Percentiles rank a stretch among this genome's conserved stretches.
Conservation (phyloP, 2,797 vertebrate genomes). For the Sebastes variabilis region DNA sequence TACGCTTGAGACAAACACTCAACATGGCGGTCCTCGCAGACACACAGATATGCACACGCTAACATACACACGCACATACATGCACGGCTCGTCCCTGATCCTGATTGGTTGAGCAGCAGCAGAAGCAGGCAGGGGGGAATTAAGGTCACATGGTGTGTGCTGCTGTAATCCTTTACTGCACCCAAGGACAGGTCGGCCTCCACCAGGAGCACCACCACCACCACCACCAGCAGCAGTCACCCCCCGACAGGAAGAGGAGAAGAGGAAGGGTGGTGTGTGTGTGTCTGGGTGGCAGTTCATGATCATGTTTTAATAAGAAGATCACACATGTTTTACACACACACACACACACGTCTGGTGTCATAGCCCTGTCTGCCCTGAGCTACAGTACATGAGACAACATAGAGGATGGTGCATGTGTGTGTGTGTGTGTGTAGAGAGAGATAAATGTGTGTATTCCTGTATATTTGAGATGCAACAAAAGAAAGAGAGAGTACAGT, state of each 20-base stretch:
- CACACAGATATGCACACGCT: conserved; percentile 30
- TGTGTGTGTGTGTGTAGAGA: not conserved
- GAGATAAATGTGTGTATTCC: conserved; percentile 1
- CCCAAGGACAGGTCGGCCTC: conserved; percentile 72
- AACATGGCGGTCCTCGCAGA: conserved; percentile 23
- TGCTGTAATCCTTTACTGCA: conserved; percentile 77
- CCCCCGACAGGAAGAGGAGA: conserved; percentile 8
- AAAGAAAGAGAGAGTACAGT: conserved; percentile 55
- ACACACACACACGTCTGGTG: not conserved
- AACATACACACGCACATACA: conserved; percentile 28
- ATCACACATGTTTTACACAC: conserved; percentile 23
- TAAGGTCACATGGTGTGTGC: conserved; percentile 79
- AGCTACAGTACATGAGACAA: conserved; percentile 10
- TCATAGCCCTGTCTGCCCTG: not conserved
- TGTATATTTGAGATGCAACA: conserved; percentile 8
- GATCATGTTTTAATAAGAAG: conserved; percentile 42
- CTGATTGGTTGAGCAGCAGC: conserved; percentile 60
- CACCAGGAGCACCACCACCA: conserved; percentile 6
- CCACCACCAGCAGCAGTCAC: not conserved
- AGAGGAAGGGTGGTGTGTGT: conserved; percentile 2
- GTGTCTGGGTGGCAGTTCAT: conserved; percentile 16
- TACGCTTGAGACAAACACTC: conserved; percentile 31
- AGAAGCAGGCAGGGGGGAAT: conserved; percentile 70
- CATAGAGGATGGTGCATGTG: not conserved
- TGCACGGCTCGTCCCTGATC: conserved; percentile 27